A percentile compares a stretch with the other conserved stretches of the same genome.
phyloP scores from a whole-genome alignment of 2,888 invertebrate species.

The Agriopis leucophaearia region DNA sequence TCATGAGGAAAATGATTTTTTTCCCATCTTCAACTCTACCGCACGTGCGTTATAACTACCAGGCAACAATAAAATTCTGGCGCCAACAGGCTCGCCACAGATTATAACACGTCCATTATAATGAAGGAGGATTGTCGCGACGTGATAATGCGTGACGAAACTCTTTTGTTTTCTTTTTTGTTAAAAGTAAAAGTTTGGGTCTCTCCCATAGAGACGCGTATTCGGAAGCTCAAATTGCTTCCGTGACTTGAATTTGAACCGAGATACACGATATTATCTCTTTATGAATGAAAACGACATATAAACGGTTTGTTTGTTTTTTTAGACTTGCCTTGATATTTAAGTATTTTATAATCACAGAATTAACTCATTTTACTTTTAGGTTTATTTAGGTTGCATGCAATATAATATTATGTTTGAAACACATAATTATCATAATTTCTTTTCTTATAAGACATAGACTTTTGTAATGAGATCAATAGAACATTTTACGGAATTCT shows the following conservation, averaged over 20 bases:
- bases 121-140: slow-evolving; percentile 79
- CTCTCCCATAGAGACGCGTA: slow-evolving; percentile 66
- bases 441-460: too few relatives aligned
- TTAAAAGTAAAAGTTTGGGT: slow-evolving; percentile 75
- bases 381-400: too few relatives aligned
- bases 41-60: slow-evolving; percentile 40
- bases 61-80: slow-evolving; percentile 77
- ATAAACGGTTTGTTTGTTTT: slow-evolving; percentile 56
- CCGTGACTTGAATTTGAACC: slow-evolving; percentile 69
- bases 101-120: slow-evolving; percentile 80
- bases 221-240: slow-evolving; percentile 69
- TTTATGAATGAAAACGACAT: slow-evolving; percentile 60
- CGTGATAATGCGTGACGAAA: slow-evolving; percentile 68
- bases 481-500: too few relatives aligned
- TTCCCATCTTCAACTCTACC: neutral
- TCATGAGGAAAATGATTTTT: neutral
- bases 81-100: slow-evolving; percentile 73
- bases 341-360: too few relatives aligned
- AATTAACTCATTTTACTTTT: too few relatives aligned
- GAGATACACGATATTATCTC: slow-evolving; percentile 12
- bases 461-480: too few relatives aligned
- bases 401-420: too few relatives aligned
- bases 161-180: slow-evolving; percentile 59
- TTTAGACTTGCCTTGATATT: slow-evolving; percentile 18
- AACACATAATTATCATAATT: too few relatives aligned